Evolutionary conservation across 2,888 invertebrate genomes (phyloP), one percentile per base, ranked within the genome.

Genomic region (Chrysotoxum bicinctum): DNA sequence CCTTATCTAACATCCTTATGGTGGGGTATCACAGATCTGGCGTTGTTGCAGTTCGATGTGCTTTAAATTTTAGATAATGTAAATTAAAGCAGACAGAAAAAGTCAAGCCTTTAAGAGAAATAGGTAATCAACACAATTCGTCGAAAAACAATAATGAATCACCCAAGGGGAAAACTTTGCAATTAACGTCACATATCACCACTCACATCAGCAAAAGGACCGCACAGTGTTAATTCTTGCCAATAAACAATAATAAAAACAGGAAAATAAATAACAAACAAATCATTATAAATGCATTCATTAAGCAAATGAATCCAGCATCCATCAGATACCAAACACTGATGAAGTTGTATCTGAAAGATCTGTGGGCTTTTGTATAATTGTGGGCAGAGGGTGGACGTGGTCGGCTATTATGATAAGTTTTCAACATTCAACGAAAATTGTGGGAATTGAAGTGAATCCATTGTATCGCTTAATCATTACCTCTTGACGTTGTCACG

Each of bases 381-480:
- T 40, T 68, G 40, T 66, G 66, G 75, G 30, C n/a, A n/a, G 62
- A 66, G 66, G 64, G 35, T 50, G 12, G 23, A 23, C 3, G 26
- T n/a, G 52, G n/a, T 26, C n/a, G 8, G 26, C 8, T 21, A 40
- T 7, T 52, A 26, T 26, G n/a, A 52, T n/a, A 14, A 52, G 1
- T 52, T 16, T 9, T 52, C 4, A 21, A 21, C 23, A 21, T 50
- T n/a, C n/a, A 26, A n/a, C 14, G 26, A 26, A 52, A 52, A 8
- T 52, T 52, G n/a, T 54, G 90, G 90, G 90, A 91, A 91, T 91
- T 91, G 91, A 91, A 16, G 90, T 90, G 91, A 91, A 91, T 91
- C 91, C 90, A 91, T 91, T 91, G 90, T 91, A 91, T 91, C 90
- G 90, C 90, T 91, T 91, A 91, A 91, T 91, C 91, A 91, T 91